phyloP scores from a whole-genome alignment of 2,113 vertebrate species.

The Elachura formosa region DNA sequence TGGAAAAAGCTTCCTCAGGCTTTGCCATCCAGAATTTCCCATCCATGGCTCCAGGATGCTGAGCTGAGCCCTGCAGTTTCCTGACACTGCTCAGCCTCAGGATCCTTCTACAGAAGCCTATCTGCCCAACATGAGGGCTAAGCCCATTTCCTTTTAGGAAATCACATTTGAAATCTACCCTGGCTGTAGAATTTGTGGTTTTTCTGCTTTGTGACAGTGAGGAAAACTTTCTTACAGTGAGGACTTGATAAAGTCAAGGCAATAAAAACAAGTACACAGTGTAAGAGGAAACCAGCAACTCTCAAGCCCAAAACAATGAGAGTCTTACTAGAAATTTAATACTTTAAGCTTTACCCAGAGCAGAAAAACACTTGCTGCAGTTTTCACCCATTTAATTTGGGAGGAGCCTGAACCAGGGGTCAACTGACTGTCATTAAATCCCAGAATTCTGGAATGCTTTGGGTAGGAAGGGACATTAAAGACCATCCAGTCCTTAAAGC shows the following conservation, averaged over 20 bases:
- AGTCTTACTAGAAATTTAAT: not conserved
- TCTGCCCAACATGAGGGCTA: not conserved
- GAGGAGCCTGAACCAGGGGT: not conserved
- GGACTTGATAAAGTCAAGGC: not conserved
- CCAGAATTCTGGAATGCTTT: not conserved
- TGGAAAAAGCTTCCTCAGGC: not conserved
- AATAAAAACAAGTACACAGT: not conserved
- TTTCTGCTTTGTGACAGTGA: not conserved
- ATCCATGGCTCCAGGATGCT: not conserved
- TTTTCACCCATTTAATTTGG: not conserved
- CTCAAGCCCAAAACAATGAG: not conserved
- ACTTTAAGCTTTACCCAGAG: not conserved
- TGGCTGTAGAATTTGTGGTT: not conserved
- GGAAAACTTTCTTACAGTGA: not conserved
- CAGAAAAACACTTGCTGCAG: not conserved
- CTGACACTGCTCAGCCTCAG: not conserved
- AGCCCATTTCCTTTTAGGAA: not conserved
- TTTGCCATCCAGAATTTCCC: not conserved
- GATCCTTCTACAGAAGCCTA: not conserved
- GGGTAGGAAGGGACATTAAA: not conserved
- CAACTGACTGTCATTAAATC: not conserved
- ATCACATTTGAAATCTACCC: not conserved
- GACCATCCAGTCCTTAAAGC: fast-evolving
- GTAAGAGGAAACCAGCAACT: not conserved
- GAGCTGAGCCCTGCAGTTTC: not conserved